Evolutionary conservation across 2,797 vertebrate genomes (phyloP).

Genomic region (Eospalax fontanierii): DNA sequence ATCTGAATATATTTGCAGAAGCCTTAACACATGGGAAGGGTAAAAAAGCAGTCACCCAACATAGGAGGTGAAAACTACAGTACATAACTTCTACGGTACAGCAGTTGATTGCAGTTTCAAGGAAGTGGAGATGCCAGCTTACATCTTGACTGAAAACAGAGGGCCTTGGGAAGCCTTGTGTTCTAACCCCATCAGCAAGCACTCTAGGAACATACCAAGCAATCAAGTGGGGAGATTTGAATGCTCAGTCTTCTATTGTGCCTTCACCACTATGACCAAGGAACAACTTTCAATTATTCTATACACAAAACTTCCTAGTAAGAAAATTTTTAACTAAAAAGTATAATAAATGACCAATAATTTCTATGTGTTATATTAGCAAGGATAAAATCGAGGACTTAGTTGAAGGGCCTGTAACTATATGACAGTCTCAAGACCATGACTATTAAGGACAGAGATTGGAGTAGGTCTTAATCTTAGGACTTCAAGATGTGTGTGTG

Average conservation of each 20-base stretch:
- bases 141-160: neutral
- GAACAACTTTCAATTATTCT: neutral
- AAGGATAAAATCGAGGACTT: neutral
- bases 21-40: neutral
- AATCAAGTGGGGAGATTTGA: neutral
- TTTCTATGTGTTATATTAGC: neutral
- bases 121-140: neutral
- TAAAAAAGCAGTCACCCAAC: neutral
- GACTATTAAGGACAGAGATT: neutral
- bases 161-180: rapidly evolving
- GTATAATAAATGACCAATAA: neutral
- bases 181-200: neutral
- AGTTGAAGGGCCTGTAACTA: neutral
- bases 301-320: neutral
- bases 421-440: neutral
- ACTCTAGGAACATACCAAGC: neutral
- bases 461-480: neutral
- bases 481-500: neutral
- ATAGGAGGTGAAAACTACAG: neutral
- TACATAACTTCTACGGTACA: no score
- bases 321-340: neutral
- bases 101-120: neutral
- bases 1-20: constrained; percentile 17
- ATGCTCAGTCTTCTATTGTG: neutral
- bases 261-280: neutral